These are phyloP conservation scores for Catagonus wagneri DNA, from an alignment of 2,113 vertebrate genomes.

Conservation along the genomic window DNA sequence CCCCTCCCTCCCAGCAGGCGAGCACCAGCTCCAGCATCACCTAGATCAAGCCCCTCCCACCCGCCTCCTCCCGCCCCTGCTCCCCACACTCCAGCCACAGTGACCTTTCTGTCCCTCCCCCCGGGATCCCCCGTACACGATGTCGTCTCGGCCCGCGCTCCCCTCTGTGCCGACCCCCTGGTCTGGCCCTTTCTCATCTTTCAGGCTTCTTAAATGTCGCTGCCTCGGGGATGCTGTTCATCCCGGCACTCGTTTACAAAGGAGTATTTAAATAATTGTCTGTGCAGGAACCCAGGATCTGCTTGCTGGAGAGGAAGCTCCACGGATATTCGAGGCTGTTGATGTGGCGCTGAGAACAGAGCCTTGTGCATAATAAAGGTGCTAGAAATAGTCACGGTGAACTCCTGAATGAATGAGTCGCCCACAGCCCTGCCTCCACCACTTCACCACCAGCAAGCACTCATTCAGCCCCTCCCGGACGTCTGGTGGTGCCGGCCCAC, in stretches of 20 bases:
- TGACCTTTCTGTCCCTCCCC: not conserved
- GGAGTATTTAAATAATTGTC: not conserved
- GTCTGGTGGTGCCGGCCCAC: accelerated
- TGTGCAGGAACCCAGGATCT: not conserved
- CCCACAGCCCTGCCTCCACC: not conserved
- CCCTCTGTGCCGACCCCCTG: no score
- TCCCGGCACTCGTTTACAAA: not conserved
- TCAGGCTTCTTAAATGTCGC: slow-evolving; percentile 20
- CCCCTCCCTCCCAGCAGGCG: not conserved
- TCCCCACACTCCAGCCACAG: accelerated
- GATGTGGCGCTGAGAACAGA: not conserved
- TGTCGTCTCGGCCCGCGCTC: not conserved
- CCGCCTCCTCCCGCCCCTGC: accelerated
- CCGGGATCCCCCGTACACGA: accelerated
- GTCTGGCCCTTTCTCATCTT: not conserved
- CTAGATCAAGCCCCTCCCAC: not conserved
- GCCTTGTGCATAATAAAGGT: not conserved
- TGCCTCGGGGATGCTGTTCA: not conserved
- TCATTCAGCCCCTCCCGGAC: not conserved
- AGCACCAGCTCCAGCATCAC: not conserved
- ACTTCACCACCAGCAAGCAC: no score
- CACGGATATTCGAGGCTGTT: not conserved
- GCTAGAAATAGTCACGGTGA: slow-evolving; percentile 17
- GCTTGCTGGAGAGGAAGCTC: not conserved
- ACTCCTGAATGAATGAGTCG: slow-evolving; percentile 37